Base-by-base conservation (phyloP, 2,797 vertebrate genomes). In the Serranus cabrilla region DNA sequence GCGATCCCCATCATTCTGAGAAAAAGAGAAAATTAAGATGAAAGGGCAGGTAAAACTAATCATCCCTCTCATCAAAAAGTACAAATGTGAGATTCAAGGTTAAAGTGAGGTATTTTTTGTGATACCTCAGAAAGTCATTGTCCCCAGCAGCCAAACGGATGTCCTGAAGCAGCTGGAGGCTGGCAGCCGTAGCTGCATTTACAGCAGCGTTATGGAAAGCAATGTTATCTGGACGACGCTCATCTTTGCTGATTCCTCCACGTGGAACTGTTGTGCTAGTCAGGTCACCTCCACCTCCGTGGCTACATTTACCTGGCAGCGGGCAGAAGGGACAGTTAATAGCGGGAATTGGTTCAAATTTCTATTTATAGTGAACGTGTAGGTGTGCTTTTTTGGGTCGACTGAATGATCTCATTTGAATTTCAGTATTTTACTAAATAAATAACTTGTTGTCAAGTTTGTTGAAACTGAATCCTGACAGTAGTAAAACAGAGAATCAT, bases 261-360 rank as follows among this genome's bases (percentile, higher is more conserved):
- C 65, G 76, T 65, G 95, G 94, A 54, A 37, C 11, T 37, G 1
- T 2, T 12, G 52, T 12, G 68, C 93, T 92, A 0, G 90, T 93
- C 39, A 61, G 75, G 74, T 96, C 95, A 59, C 43, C 37, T 17
- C 7, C 34, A n/a, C 94, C 95, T 39, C 95, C 95, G 25, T 96
- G 95, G 76, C 95, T 96, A 45, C 95, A 96, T 89, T 96, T 96
- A 71, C 95, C 94, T 96, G 74, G 37, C 0, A 63, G 3, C 67
- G 20, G 8, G 62, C n/a, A 58, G 3, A 50, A 60, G 5, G 4
- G 11, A 51, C 37, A 54, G 7, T 10, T 69, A 1, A 2, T 25
- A 64, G 6, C 43, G 52, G 5, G 16, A 20, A 18, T 21, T 37
- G 3, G 14, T 20, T 65, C 13, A 47, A 49, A 20, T 43, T 11